Evolutionary conservation across 2,797 vertebrate genomes (phyloP).

Genomic region (Parotocinclus haroldoi): DNA sequence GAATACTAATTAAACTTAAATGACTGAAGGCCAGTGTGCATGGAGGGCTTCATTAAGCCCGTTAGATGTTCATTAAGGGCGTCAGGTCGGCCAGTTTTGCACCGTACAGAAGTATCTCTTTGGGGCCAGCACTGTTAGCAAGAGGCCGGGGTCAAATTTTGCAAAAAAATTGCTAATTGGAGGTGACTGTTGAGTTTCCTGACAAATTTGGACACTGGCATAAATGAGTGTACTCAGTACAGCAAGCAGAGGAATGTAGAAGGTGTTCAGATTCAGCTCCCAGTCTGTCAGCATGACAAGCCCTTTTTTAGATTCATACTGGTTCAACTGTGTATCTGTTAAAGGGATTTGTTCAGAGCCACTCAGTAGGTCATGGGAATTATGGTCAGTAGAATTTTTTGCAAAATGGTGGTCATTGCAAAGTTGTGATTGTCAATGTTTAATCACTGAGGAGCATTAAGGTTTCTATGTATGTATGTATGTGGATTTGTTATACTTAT

Average conservation of each 20-base stretch:
- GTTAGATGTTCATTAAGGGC: constrained; percentile 45
- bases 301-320: no score
- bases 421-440: no score
- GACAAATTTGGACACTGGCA: constrained; percentile 19
- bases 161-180: constrained; percentile 41
- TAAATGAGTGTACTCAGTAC: not conserved
- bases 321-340: no score
- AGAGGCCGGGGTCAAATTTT: constrained; percentile 36
- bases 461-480: no score
- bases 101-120: constrained; percentile 23
- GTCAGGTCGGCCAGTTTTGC: constrained; percentile 36
- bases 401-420: no score
- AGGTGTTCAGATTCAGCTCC: not conserved
- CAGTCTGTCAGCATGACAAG: no score
- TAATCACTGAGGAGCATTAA: no score
- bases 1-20: constrained; percentile 48
- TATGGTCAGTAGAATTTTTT: no score
- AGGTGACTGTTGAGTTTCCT: constrained; percentile 28
- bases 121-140: constrained; percentile 28
- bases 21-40: constrained; percentile 43
- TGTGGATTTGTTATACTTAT: no score
- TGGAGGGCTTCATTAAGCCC: constrained; percentile 39
- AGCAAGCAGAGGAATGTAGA: not conserved
- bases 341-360: no score
- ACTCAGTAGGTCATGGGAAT: no score